Percentiles rank a stretch among this genome's conserved stretches.
Evolutionary conservation across 2,113 vertebrate species (phyloP).

Genomic region (Calonectris borealis): DNA sequence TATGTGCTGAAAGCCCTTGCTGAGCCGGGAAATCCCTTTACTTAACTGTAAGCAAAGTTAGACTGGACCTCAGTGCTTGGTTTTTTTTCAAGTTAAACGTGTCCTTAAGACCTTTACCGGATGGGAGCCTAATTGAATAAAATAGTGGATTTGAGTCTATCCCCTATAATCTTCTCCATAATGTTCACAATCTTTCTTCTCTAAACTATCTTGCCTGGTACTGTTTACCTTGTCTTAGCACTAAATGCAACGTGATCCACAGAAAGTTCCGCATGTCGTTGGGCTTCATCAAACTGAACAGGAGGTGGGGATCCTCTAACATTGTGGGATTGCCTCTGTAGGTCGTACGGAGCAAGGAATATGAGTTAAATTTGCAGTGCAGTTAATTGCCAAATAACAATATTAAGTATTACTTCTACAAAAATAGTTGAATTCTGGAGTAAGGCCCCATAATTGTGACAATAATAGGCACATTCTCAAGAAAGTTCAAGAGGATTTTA

Average conservation of each 20-base stretch:
- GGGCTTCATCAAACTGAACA: neutral
- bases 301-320: neutral
- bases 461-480: neutral
- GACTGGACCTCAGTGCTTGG: neutral
- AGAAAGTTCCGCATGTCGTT: neutral
- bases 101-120: neutral
- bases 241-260: neutral
- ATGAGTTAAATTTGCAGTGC: neutral
- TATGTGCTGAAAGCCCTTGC: neutral
- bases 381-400: neutral
- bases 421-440: neutral
- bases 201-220: constrained; percentile 4
- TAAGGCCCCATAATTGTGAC: neutral
- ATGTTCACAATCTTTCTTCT: neutral
- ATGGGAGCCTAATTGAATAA: constrained; percentile 34
- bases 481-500: neutral
- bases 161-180: constrained; percentile 29
- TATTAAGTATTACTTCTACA: neutral
- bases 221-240: constrained; percentile 47
- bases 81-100: neutral
- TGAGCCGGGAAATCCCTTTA: neutral
- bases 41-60: neutral
- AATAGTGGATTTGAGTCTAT: neutral
- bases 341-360: neutral
- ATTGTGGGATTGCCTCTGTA: neutral